Conservation (phyloP, 92 coral and sea anemone species). For the Porites evermanni region DNA sequence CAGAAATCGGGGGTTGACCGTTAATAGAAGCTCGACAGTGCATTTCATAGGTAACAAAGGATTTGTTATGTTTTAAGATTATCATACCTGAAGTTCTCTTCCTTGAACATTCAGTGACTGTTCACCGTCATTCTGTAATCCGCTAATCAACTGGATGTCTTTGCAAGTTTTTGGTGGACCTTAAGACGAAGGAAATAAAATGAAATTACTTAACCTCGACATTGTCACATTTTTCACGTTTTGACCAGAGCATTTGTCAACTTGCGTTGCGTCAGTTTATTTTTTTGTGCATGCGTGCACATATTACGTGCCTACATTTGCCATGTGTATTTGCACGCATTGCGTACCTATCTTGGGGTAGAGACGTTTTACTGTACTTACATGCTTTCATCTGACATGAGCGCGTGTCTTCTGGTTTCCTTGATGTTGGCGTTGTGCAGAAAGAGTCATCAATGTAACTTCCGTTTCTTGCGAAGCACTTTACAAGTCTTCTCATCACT, state of each 20-base stretch:
- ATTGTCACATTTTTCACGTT: too few species aligned
- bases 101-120: constrained; percentile 72
- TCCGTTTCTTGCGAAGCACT: constrained; percentile 72
- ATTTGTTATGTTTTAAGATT: not conserved
- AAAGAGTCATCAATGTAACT: constrained; percentile 48
- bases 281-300: not conserved
- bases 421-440: constrained; percentile 73
- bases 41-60: too few species aligned
- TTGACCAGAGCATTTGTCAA: too few species aligned
- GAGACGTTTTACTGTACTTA: constrained; percentile 39
- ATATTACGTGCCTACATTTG: not conserved
- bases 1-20: too few species aligned
- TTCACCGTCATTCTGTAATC: constrained; percentile 88
- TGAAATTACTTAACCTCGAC: too few species aligned
- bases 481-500: constrained; percentile 84
- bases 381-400: constrained; percentile 82
- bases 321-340: not conserved
- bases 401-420: constrained; percentile 83
- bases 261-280: too few species aligned
- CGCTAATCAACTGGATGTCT: constrained; percentile 83
- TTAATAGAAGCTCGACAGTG: too few species aligned
- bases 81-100: constrained; percentile 77
- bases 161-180: constrained; percentile 88
- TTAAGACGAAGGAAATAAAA: not conserved
- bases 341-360: not conserved